These are phyloP conservation scores for Mionectes macconnelli DNA, from an alignment of 2,113 vertebrate species.

Conservation along the genomic window DNA sequence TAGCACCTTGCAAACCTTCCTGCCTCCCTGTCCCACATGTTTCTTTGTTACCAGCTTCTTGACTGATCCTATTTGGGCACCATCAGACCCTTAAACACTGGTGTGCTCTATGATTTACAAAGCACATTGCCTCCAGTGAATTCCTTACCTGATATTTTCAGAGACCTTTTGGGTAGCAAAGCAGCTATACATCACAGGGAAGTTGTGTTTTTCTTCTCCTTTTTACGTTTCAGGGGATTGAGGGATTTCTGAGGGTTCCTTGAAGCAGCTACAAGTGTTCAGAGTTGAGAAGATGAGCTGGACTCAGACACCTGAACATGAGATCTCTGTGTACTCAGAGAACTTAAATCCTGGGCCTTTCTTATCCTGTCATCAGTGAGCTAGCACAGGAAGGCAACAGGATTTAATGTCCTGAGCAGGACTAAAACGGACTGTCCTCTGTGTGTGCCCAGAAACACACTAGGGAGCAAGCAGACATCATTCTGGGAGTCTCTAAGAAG, in stretches of 20 bases:
- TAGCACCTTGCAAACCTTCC: neutral
- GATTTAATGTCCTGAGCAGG: neutral
- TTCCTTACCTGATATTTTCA: neutral
- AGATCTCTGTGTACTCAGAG: neutral
- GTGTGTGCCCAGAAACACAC: neutral
- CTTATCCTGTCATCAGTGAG: neutral
- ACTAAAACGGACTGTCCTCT: neutral
- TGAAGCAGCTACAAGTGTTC: neutral
- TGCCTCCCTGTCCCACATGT: neutral
- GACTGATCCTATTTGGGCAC: neutral
- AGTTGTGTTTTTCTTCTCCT: neutral
- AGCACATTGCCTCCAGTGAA: neutral
- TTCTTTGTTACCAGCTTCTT: neutral
- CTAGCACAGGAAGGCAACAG: neutral
- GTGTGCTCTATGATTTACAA: neutral
- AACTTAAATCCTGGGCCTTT: neutral
- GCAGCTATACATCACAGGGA: neutral
- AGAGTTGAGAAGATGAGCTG: neutral
- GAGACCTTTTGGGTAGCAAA: neutral
- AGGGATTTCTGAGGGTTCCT: neutral
- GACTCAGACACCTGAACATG: neutral
- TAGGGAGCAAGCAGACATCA: rapidly evolving
- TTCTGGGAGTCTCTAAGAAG: neutral
- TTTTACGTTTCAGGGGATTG: neutral
- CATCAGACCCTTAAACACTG: neutral